These are phyloP conservation scores for Torymus tubicola DNA, from an alignment of 2,888 invertebrate genomes.

Conservation along the genomic window DNA sequence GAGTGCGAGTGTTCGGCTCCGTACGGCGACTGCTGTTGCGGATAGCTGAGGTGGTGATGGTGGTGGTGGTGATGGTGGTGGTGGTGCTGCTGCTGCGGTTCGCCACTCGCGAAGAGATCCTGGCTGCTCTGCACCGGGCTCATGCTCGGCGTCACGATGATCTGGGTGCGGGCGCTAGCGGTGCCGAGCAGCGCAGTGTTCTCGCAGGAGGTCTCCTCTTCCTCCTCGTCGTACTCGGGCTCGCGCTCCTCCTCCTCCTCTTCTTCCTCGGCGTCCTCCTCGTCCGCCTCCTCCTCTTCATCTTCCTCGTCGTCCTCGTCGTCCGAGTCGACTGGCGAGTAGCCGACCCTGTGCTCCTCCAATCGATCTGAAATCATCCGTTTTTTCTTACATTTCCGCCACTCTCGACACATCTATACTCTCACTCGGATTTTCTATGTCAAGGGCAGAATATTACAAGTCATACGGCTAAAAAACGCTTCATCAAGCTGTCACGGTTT, in stretches of 20 bases:
- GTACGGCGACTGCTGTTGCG: background rate
- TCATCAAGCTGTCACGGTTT: no score
- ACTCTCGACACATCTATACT: background rate
- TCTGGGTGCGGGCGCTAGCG: slow-evolving; percentile 66
- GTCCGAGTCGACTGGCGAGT: slow-evolving; percentile 40
- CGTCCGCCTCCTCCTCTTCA: slow-evolving; percentile 45
- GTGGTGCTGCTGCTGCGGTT: slow-evolving; percentile 25
- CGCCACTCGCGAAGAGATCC: slow-evolving; percentile 29
- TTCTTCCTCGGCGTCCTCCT: slow-evolving; percentile 24
- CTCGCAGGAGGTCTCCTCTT: slow-evolving; percentile 76
- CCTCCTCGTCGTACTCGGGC: slow-evolving; percentile 74
- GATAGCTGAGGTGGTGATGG: slow-evolving; percentile 53
- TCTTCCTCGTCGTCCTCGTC: slow-evolving; percentile 46
- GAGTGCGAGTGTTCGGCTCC: slow-evolving; percentile 3
- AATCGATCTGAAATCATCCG: slow-evolving; percentile 40
- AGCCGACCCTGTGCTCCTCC: slow-evolving; percentile 35
- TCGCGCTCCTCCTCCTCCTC: slow-evolving; percentile 68
- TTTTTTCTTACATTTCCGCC: background rate
- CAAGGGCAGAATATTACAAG: no score
- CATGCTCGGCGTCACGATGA: slow-evolving; percentile 66
- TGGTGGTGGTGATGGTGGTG: slow-evolving; percentile 60
- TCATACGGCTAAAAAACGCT: no score
- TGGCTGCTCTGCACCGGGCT: slow-evolving; percentile 62
- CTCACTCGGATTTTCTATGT: no score
- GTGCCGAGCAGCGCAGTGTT: slow-evolving; percentile 79